Evolutionary conservation across 2,113 vertebrate species (phyloP), one percentile per base, ranked within the genome.

Genomic region (Cyrtonyx montezumae): DNA sequence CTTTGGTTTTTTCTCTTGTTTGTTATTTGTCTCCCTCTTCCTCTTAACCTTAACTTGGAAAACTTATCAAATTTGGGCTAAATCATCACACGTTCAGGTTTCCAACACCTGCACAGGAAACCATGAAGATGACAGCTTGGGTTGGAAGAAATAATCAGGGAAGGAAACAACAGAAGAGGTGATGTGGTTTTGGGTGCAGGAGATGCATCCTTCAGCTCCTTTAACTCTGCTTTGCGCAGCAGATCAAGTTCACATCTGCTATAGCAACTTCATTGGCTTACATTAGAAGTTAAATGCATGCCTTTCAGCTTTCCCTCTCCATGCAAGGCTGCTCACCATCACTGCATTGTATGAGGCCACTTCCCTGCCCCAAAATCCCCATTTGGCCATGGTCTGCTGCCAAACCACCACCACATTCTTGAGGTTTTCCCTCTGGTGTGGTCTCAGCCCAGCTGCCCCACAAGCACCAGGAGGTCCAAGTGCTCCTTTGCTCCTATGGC

Each of bases 1-100:
- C 74, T 68, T 48, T 66, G 61, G n/a, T n/a, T 69, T 67, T n/a
- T 9, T 8, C 21, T 26, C 20, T 51, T 26, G 5, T 26, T 51
- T 51, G 3, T 68, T 48, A 62, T 69, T 73, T 67, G 30, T 15
- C 9, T 10, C 32, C 25, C 77, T 75, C 66, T 51, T 69, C 75
- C 34, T 81, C 58, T 69, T 56, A 89, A 78, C 28, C 34, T 89
- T 84, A 25, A 36, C 53, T 84, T 84, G 2, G 23, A 84, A 87
- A 79, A 32, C 46, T 88, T 79, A 68, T 71, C 90, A 97, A 90
- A 83, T 84, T 87, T 65, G 83, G 89, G 30, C 84, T 85, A 87
- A 65, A 56, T 42, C 58, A 61, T 3, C 8, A 79, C 79, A 79
- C 82, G 6, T n/a, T 75, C 68, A 62, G 89, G 65, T 85, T 96